Evolutionary conservation across 2,888 invertebrate species (phyloP), one percentile per base, ranked within the genome.

Genomic region (Cantharis lateralis): DNA sequence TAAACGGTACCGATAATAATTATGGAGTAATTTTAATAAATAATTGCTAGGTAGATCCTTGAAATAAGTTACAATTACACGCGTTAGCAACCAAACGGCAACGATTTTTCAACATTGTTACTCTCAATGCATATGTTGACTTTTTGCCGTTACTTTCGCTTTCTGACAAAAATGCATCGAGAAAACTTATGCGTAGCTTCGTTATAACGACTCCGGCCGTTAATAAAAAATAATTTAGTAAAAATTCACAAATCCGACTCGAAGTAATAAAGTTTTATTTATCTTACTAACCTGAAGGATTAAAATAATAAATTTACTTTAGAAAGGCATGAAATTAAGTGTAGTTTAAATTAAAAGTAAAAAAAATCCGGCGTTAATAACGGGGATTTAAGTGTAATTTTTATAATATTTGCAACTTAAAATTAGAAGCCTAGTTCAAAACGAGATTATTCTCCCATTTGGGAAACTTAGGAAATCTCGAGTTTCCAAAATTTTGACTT

Each of bases 321-420:
- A 75, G 71, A 75, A 75, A 71, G 71, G 68, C 20, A 28, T n/a
- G 68, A 63, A 75, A 75, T 75, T 75, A 75, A 26, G 62, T 75
- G 62, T 66, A 63, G 16, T 32, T 15, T 62, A 66, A 74, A 10
- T 28, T 24, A 9, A 24, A 24, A 24, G 10, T 26, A 10, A 71
- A 68, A 76, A 64, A 66, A 61, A 70, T 48, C 26, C 68, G 62
- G 16, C n/a, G n/a, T 64, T 64, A 20, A 20, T 64, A 32, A 32
- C 28, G 28, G 28, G 10, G 28, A 28, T 28, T 28, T 28, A 24
- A 20, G 5, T 5, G 20, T n/a, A n/a, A n/a, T n/a, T n/a, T n/a
- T n/a, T n/a, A n/a, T n/a, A n/a, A n/a, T n/a, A n/a, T n/a, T n/a
- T n/a, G n/a, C n/a, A n/a, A n/a, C n/a, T n/a, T n/a, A n/a, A n/a